Conservation (phyloP, 1,140 invertebrate genomes). For the Orussus abietinus region DNA sequence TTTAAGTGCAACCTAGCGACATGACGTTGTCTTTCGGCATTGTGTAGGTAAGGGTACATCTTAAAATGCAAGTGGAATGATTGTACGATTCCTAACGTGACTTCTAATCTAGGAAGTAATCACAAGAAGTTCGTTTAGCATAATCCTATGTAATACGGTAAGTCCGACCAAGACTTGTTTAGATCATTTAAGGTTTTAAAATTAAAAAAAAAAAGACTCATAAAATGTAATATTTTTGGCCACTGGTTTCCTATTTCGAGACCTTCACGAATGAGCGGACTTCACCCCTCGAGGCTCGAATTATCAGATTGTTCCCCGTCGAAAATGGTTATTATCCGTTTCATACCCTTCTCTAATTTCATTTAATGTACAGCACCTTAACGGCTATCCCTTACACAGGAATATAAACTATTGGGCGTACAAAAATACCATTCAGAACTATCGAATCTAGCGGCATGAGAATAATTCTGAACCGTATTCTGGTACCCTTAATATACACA, state of each 20-base stretch:
- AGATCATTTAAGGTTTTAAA: conserved; percentile 22
- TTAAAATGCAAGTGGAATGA: conserved; percentile 40
- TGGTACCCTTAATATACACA: too few species aligned
- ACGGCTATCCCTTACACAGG: too few species aligned
- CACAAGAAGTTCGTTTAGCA: conserved; percentile 22
- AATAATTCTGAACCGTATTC: too few species aligned
- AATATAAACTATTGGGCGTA: too few species aligned
- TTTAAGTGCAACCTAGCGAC: conserved; percentile 12
- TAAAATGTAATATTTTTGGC: too few species aligned
- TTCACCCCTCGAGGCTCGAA: not conserved
- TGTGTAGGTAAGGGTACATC: conserved; percentile 12
- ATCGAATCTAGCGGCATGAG: too few species aligned
- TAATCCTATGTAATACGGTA: conserved; percentile 27
- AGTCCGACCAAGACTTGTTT: conserved; percentile 15
- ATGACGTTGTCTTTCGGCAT: conserved; percentile 18
- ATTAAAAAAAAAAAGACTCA: too few species aligned
- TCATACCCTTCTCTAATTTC: conserved; percentile 7
- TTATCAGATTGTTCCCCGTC: conserved; percentile 30
- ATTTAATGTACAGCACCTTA: too few species aligned
- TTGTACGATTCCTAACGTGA: conserved; percentile 10
- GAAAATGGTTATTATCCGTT: conserved; percentile 9
- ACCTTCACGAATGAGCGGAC: conserved; percentile 3
- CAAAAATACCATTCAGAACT: too few species aligned
- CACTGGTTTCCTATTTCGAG: conserved; percentile 23
- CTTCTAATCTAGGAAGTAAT: conserved; percentile 21